Evolutionary conservation across 2,113 vertebrate genomes (phyloP), one percentile per base, ranked within the genome.

Genomic region (Saccopteryx bilineata): DNA sequence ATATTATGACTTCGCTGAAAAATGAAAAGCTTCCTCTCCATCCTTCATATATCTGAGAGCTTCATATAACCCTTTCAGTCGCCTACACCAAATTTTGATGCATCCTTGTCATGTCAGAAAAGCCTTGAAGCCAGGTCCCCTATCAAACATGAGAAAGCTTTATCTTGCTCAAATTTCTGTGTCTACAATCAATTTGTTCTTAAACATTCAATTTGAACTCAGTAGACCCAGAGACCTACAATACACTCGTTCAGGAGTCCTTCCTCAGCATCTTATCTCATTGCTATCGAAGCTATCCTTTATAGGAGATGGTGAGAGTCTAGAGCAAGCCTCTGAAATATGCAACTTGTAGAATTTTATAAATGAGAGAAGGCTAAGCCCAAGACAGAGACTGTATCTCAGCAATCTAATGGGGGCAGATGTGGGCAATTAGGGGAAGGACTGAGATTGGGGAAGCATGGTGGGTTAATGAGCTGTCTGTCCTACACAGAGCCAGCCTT

Each of bases 151-250:
- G 9, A 10, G 33, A 56, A 31, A 8, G 58, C 39, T 68, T 56
- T 56, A 58, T 95, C 61, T 74, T 88, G 56, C 18, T 71, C n/a
- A 17, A 31, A 17, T 91, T 84, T 46, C 72, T 93, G 9, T 74
- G 8, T 88, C 72, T 75, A 8, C 8, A 78, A 15, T 74, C 31
- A 72, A 69, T 17, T 79, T 83, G 69, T 66, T 26, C 83, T 39
- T 74, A 56, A 39, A 14, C 39, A 65, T 52, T 60, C 65, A 63
- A 17, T 81, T 65, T 28, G 24, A 17, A 52, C 79, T 84, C n/a
- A 85, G 21, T n/a, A 54, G 48, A 11, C 65, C 28, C 54, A 10
- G 65, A 71, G 61, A 18, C 50, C 17, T n/a, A 11, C 4, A 21
- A 23, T 13, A 14, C 17, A 26, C 18, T 63, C 58, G 15, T 83